Evolutionary conservation across 2,113 vertebrate species (phyloP).

Genomic region (Pedionomus torquatus): DNA sequence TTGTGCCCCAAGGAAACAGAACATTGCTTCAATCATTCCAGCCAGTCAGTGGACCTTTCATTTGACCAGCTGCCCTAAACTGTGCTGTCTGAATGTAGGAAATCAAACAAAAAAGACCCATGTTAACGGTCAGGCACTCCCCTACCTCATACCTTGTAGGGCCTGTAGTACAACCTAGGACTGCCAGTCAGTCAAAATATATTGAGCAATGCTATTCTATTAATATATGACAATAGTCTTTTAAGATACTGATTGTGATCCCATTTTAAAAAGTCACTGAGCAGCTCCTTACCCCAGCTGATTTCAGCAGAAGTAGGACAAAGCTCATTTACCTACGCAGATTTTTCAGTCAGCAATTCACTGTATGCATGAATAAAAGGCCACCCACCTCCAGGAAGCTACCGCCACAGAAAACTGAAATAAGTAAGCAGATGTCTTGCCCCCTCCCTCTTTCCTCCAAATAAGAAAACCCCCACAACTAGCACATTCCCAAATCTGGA

Average conservation of each 20-base stretch:
- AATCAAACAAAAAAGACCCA: not conserved
- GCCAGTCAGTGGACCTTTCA: not conserved
- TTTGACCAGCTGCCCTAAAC: not conserved
- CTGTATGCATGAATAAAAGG: not conserved
- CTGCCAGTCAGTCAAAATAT: not conserved
- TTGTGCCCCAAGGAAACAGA: not conserved
- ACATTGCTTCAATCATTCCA: not conserved
- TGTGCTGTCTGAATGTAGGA: not conserved
- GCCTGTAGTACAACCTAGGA: not conserved
- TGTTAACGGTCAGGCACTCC: not conserved
- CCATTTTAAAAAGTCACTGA: not conserved
- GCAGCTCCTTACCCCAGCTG: not conserved
- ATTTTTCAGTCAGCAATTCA: not conserved
- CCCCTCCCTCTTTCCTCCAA: not conserved
- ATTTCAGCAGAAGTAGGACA: not conserved
- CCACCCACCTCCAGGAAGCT: not conserved
- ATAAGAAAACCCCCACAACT: not conserved
- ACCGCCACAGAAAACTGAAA: not conserved
- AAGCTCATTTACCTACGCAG: not conserved
- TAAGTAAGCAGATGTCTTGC: not conserved
- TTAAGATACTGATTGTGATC: not conserved
- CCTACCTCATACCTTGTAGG: not conserved
- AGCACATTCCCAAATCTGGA: not conserved
- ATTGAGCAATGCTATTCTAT: not conserved
- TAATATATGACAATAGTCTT: not conserved